Evolutionary conservation across 2,797 vertebrate genomes (phyloP).

Genomic region (Chaetodon trifasciatus): DNA sequence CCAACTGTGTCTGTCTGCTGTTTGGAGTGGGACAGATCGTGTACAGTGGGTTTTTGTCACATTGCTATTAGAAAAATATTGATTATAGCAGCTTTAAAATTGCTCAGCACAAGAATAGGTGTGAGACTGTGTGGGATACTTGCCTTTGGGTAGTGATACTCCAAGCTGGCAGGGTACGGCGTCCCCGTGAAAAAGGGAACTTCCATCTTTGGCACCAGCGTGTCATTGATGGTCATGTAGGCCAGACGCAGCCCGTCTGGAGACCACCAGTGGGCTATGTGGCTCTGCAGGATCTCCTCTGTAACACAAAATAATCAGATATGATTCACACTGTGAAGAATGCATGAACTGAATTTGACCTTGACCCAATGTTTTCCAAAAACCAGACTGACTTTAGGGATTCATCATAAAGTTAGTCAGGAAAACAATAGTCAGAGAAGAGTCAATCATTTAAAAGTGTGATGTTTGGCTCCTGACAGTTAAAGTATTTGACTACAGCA

Average conservation of each 20-base stretch:
- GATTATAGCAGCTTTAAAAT: neutral
- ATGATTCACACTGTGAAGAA: neutral
- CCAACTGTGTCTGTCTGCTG: neutral
- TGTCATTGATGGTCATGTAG: constrained; percentile 96
- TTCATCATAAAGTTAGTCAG: neutral
- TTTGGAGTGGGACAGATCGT: neutral
- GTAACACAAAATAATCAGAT: constrained; percentile 38
- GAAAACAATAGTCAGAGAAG: neutral
- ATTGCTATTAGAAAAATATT: neutral
- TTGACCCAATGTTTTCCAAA: neutral
- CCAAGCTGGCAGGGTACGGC: constrained; percentile 89
- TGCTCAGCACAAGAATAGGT: neutral
- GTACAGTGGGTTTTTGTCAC: neutral
- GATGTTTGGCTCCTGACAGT: too few relatives aligned
- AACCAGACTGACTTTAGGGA: neutral
- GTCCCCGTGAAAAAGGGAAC: constrained; percentile 92
- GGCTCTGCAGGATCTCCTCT: constrained; percentile 97
- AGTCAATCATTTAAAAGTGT: neutral
- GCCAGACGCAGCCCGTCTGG: constrained; percentile 95
- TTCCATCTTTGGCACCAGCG: constrained; percentile 95
- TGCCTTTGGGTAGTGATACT: constrained; percentile 97
- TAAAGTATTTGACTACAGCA: too few relatives aligned
- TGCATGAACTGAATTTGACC: neutral
- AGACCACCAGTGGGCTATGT: constrained; percentile 98
- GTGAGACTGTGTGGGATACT: constrained; percentile 43